phyloP scores from a whole-genome alignment of 2,797 vertebrate genomes.

The Dromococcyx pavoninus region DNA sequence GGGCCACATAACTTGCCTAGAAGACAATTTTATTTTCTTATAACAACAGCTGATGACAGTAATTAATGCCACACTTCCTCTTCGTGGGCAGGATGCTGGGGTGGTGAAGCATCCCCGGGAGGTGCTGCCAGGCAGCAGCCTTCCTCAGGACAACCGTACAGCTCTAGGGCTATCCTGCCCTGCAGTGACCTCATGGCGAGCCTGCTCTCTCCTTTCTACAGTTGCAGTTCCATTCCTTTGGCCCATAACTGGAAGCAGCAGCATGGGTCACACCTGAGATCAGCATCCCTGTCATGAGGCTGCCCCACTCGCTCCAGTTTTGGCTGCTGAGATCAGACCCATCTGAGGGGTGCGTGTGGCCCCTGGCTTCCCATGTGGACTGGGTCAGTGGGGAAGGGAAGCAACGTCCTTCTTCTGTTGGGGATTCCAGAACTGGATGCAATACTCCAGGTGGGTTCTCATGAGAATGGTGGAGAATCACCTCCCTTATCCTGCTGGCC shows the following conservation, averaged over 20 bases:
- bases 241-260: rapidly evolving
- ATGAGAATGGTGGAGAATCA: too few species aligned
- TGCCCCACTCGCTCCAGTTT: rapidly evolving
- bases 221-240: background rate
- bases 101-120: rapidly evolving
- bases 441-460: too few species aligned
- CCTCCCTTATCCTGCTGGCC: too few species aligned
- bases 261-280: background rate
- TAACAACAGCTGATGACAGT: background rate
- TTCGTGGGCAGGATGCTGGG: rapidly evolving
- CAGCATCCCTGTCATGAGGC: background rate
- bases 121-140: rapidly evolving
- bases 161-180: background rate
- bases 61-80: background rate
- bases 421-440: too few species aligned
- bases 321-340: background rate
- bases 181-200: background rate
- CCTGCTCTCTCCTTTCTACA: background rate
- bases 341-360: background rate
- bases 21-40: background rate
- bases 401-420: too few species aligned
- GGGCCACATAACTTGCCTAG: background rate
- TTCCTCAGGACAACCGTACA: background rate
- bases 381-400: background rate
- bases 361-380: rapidly evolving